Evolutionary conservation across 2,888 invertebrate species (phyloP).

Genomic region (Euclidia mi): DNA sequence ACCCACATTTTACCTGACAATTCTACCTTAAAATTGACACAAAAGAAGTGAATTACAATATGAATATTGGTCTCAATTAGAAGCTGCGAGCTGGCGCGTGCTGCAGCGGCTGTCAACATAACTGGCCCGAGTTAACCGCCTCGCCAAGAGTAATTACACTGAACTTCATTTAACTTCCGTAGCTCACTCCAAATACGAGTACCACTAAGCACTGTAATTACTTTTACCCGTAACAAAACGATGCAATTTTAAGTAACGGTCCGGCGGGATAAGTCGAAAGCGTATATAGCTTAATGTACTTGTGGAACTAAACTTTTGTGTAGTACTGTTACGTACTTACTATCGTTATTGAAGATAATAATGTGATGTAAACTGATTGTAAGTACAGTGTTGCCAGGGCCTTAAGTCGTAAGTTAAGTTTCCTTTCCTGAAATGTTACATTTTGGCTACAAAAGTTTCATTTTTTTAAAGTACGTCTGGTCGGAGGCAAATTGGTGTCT

Average conservation of each 20-base stretch:
- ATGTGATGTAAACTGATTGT: constrained; percentile 21
- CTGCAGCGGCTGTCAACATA: constrained; percentile 78
- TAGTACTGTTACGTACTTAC: constrained; percentile 43
- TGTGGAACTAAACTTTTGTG: constrained; percentile 58
- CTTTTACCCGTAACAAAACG: constrained; percentile 83
- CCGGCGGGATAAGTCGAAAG: constrained; percentile 71
- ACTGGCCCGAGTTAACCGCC: constrained; percentile 81
- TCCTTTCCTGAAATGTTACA: no score
- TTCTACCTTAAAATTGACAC: background rate
- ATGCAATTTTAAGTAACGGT: constrained; percentile 84
- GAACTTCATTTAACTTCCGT: constrained; percentile 88
- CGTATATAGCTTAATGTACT: constrained; percentile 69
- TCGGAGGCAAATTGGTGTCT: no score
- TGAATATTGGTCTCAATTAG: constrained; percentile 74
- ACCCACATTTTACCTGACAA: no score
- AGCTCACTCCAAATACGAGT: constrained; percentile 83
- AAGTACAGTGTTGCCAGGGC: no score
- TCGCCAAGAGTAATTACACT: constrained; percentile 86
- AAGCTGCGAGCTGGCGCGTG: constrained; percentile 56
- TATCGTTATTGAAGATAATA: constrained; percentile 38
- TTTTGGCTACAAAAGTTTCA: no score
- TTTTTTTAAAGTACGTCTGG: no score
- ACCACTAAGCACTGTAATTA: constrained; percentile 84
- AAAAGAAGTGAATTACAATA: constrained; percentile 44
- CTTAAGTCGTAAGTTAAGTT: no score